Evolutionary conservation across 1,140 invertebrate genomes (phyloP).

Genomic region (Caerostris extrusa): DNA sequence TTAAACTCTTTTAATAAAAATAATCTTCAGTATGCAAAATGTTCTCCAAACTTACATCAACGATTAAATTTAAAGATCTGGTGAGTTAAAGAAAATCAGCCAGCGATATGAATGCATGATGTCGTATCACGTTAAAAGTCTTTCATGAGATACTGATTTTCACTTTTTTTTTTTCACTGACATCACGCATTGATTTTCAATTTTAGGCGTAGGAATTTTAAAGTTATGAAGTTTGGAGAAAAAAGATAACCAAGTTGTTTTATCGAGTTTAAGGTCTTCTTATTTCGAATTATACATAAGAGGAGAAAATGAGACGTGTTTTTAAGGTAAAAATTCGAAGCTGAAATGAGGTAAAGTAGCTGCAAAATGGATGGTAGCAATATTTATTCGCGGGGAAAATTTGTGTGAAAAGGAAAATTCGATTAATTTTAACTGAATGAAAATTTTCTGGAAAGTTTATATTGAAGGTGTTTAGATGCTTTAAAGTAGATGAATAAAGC

Average conservation of each 20-base stretch:
- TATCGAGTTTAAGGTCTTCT: constrained; percentile 25
- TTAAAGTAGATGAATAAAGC: too few relatives aligned
- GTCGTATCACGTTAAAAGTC: neutral
- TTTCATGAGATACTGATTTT: neutral
- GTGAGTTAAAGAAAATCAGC: neutral
- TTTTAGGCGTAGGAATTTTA: neutral
- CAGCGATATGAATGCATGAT: constrained; percentile 39
- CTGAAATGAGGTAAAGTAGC: neutral
- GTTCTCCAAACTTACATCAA: too few relatives aligned
- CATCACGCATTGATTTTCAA: constrained; percentile 43
- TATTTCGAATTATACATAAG: constrained; percentile 28
- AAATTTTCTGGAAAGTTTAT: too few relatives aligned
- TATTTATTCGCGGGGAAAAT: too few relatives aligned
- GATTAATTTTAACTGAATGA: too few relatives aligned
- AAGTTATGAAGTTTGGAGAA: neutral
- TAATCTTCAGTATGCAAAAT: too few relatives aligned
- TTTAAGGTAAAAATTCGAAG: constrained; percentile 37
- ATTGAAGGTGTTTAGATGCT: too few relatives aligned
- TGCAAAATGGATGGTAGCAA: too few relatives aligned
- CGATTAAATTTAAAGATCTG: constrained; percentile 51
- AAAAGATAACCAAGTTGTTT: constrained; percentile 32
- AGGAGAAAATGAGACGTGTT: constrained; percentile 50
- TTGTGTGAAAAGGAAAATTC: neutral
- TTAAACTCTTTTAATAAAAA: neutral
- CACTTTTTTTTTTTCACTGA: neutral